phyloP scores from a whole-genome alignment of 2,113 vertebrate species.

The Caretta caretta region DNA sequence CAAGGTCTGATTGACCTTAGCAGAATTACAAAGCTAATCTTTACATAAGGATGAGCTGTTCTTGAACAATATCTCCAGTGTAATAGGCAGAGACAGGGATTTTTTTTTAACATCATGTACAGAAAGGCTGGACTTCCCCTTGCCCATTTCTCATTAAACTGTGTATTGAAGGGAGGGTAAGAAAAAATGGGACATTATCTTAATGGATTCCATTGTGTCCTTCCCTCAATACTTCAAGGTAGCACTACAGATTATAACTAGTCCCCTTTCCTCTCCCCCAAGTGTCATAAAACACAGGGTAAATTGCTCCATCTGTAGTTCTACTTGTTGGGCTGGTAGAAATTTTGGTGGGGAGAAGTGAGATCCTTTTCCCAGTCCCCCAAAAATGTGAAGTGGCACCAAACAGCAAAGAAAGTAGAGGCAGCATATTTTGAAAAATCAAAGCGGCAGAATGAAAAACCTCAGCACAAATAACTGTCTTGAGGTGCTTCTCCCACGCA shows the following conservation, averaged over 20 bases:
- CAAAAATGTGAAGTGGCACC: background rate
- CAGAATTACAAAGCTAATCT: slow-evolving; percentile 70
- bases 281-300: background rate
- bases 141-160: background rate
- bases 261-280: background rate
- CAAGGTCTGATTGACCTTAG: slow-evolving; percentile 54
- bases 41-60: slow-evolving; percentile 57
- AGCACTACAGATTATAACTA: background rate
- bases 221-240: background rate
- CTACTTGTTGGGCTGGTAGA: background rate
- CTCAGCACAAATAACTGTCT: background rate
- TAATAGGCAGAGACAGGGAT: background rate
- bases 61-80: slow-evolving; percentile 50
- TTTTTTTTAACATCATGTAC: background rate
- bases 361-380: background rate
- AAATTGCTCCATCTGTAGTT: background rate
- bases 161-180: background rate
- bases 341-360: background rate
- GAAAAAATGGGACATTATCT: background rate
- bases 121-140: background rate
- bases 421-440: background rate
- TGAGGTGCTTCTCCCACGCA: background rate
- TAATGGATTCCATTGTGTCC: background rate
- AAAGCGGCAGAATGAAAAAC: slow-evolving; percentile 34
- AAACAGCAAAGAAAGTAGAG: slow-evolving; percentile 2